phyloP scores from a whole-genome alignment of 2,797 vertebrate genomes.

The Antrozous pallidus region DNA sequence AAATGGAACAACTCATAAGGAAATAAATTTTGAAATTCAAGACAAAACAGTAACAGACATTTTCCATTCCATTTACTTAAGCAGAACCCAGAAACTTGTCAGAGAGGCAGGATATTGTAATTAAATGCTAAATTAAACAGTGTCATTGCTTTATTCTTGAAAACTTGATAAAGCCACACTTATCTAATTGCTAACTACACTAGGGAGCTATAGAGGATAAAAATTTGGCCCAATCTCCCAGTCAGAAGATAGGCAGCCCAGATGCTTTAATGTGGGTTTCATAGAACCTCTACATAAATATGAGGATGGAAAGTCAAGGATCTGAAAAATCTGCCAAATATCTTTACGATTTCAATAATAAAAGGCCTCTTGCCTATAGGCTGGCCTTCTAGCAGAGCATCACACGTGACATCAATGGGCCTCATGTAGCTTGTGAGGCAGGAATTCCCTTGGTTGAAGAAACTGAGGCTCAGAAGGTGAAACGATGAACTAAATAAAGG shows the following conservation, averaged over 20 bases:
- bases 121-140: slow-evolving; percentile 53
- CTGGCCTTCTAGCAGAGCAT: neutral
- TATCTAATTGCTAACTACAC: slow-evolving; percentile 34
- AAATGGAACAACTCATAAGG: neutral
- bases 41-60: neutral
- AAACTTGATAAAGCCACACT: slow-evolving; percentile 32
- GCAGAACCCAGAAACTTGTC: neutral
- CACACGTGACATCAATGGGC: accelerated
- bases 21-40: slow-evolving; percentile 27
- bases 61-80: slow-evolving; percentile 24
- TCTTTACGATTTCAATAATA: neutral
- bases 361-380: neutral
- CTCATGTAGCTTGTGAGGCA: neutral
- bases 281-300: slow-evolving; percentile 38
- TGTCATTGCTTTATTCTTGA: slow-evolving; percentile 16
- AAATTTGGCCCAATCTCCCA: slow-evolving; percentile 41
- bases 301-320: slow-evolving; percentile 26
- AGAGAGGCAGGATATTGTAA: slow-evolving; percentile 33
- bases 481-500: neutral
- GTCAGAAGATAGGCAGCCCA: slow-evolving; percentile 36
- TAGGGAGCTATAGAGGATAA: slow-evolving; percentile 44
- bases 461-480: neutral
- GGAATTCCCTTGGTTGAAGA: neutral
- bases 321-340: neutral
- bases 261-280: slow-evolving; percentile 27